Percentiles rank a stretch among this genome's conserved stretches.
These are phyloP conservation scores for Haliclystus octoradiatus DNA, from an alignment of 30 jellyfish, hydroid and myxozoan genomes.

Conservation along the genomic window DNA sequence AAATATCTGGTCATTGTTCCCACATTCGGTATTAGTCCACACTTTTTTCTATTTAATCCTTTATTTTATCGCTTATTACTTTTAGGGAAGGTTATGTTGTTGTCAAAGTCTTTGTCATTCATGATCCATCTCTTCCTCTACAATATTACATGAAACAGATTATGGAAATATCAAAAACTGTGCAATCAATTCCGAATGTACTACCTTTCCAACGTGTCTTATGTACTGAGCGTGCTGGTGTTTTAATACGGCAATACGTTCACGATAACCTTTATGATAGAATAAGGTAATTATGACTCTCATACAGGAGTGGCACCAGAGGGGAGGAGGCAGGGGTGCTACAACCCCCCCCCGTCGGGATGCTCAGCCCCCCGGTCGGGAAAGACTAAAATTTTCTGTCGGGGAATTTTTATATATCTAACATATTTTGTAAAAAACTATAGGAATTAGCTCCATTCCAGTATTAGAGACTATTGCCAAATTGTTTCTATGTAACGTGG, in stretches of 20 bases:
- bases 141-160: constrained; percentile 60
- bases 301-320: background rate
- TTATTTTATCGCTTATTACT: background rate
- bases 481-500: no score
- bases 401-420: no score
- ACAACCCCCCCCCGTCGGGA: no score
- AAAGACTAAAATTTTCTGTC: no score
- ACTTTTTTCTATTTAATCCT: no score
- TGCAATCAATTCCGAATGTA: constrained; percentile 43
- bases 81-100: constrained; percentile 84
- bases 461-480: no score
- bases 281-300: constrained; percentile 44
- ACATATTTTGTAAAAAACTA: no score
- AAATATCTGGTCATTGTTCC: no score
- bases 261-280: constrained; percentile 88
- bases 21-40: no score
- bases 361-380: no score
- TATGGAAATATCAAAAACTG: constrained; percentile 5
- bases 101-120: constrained; percentile 82
- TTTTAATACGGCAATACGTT: constrained; percentile 70
- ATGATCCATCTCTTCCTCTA: constrained; percentile 85
- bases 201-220: constrained; percentile 81
- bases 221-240: constrained; percentile 81
- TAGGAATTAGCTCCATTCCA: no score
- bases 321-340: no score